A percentile compares a stretch with the other conserved stretches of the same genome.
These are phyloP conservation scores for Heliangelus exortis DNA, from an alignment of 2,797 vertebrate species.

Conservation along the genomic window DNA sequence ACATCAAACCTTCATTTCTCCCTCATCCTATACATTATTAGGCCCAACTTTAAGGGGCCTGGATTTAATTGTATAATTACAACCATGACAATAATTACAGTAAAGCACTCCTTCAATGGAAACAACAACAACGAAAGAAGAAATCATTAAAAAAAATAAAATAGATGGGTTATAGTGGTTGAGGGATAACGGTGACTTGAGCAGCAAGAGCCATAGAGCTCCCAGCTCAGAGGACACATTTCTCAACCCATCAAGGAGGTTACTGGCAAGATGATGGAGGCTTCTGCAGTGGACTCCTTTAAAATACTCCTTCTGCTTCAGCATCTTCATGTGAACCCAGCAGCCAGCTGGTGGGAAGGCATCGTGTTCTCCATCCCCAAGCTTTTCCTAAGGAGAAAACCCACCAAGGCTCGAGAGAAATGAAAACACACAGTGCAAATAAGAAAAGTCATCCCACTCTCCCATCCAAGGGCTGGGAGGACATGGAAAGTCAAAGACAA, in stretches of 20 bases:
- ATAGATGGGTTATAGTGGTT: neutral
- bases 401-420: conserved; percentile 51
- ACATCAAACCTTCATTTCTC: conserved; percentile 44
- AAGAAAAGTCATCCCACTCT: conserved; percentile 72
- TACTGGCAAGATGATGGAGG: conserved; percentile 64
- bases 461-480: neutral
- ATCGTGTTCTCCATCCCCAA: neutral
- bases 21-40: neutral
- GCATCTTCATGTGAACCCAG: neutral
- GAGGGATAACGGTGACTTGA: neutral
- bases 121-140: neutral
- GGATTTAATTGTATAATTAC: conserved; percentile 42
- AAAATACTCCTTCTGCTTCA: conserved; percentile 24
- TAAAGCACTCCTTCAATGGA: conserved; percentile 46
- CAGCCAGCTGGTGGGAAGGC: neutral
- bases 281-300: conserved; percentile 49
- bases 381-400: conserved; percentile 54
- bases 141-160: neutral
- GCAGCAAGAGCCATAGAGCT: neutral
- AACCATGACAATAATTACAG: conserved; percentile 51
- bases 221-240: conserved; percentile 32
- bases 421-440: conserved; percentile 80
- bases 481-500: conserved; percentile 9
- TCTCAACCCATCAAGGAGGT: conserved; percentile 53
- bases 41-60: neutral